Evolutionary conservation across 2,113 vertebrate genomes (phyloP).

Genomic region (Furnarius figulus): DNA sequence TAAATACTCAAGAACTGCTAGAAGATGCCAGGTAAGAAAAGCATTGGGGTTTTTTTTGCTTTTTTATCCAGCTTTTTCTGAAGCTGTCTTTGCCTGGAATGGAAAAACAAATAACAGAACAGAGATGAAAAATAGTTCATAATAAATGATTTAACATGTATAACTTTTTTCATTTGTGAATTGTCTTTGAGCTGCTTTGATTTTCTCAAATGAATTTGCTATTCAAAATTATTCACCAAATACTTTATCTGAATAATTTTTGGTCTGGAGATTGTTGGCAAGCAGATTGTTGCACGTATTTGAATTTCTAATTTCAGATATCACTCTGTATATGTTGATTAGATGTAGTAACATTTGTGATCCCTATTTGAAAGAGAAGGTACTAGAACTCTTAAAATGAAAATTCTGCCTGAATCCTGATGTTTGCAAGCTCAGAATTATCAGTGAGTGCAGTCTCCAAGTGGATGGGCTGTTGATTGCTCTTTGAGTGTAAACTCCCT

Average conservation of each 20-base stretch:
- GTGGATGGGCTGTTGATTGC: background rate
- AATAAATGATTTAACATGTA: slow-evolving; percentile 36
- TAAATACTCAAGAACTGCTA: background rate
- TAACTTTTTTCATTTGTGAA: slow-evolving; percentile 42
- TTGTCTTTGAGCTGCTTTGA: slow-evolving; percentile 48
- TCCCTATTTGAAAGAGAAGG: background rate
- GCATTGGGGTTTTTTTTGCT: background rate
- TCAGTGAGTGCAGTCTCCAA: background rate
- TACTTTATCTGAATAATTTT: slow-evolving; percentile 63
- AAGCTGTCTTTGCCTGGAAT: background rate
- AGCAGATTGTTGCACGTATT: slow-evolving; percentile 54
- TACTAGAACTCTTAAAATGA: slow-evolving; percentile 8
- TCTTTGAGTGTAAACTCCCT: background rate
- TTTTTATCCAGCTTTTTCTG: background rate
- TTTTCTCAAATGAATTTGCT: slow-evolving; percentile 48
- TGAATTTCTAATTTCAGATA: slow-evolving; percentile 58
- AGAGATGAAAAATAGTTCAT: slow-evolving; percentile 3
- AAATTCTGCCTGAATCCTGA: background rate
- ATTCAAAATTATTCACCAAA: slow-evolving; percentile 67
- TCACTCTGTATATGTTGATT: slow-evolving; percentile 37
- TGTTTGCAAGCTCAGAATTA: background rate
- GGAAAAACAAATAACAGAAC: slow-evolving; percentile 18
- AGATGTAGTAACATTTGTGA: background rate
- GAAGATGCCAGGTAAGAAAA: background rate
- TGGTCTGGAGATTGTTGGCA: slow-evolving; percentile 53